phyloP scores from a whole-genome alignment of 2,888 invertebrate genomes.

The Stenodera caucasica region DNA sequence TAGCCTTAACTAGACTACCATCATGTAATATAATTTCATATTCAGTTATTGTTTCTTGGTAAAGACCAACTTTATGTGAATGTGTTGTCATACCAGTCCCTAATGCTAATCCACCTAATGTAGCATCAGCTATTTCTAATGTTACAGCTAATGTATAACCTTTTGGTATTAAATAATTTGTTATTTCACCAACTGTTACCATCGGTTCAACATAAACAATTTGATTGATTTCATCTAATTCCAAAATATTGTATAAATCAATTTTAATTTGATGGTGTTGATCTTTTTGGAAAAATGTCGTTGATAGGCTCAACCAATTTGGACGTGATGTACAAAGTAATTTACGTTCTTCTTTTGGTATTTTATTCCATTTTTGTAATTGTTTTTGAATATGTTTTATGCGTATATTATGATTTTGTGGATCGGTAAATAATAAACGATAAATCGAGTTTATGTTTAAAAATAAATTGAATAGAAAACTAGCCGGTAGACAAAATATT shows the following conservation, averaged over 20 bases:
- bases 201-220: conserved; percentile 69
- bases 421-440: conserved; percentile 50
- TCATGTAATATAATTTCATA: conserved; percentile 69
- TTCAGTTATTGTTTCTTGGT: conserved; percentile 66
- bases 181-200: conserved; percentile 68
- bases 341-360: conserved; percentile 56
- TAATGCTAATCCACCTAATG: conserved; percentile 69
- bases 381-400: conserved; percentile 58
- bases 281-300: conserved; percentile 67
- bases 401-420: conserved; percentile 55
- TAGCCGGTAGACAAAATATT: conserved; percentile 68
- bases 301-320: conserved; percentile 70
- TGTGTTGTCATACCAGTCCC: conserved; percentile 76
- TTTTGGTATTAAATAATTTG: conserved; percentile 64
- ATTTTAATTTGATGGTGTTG: conserved; percentile 65
- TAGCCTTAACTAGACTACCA: conserved; percentile 63
- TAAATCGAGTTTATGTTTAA: conserved; percentile 55
- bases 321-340: conserved; percentile 68
- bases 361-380: conserved; percentile 61
- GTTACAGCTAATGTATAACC: conserved; percentile 71
- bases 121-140: conserved; percentile 70
- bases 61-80: conserved; percentile 70
- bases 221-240: conserved; percentile 61
- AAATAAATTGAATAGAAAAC: conserved; percentile 62
- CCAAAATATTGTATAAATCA: conserved; percentile 65